A percentile compares a stretch with the other conserved stretches of the same genome.
Conservation (phyloP, 2,797 vertebrate genomes). For the Sebastes trivittatus region DNA sequence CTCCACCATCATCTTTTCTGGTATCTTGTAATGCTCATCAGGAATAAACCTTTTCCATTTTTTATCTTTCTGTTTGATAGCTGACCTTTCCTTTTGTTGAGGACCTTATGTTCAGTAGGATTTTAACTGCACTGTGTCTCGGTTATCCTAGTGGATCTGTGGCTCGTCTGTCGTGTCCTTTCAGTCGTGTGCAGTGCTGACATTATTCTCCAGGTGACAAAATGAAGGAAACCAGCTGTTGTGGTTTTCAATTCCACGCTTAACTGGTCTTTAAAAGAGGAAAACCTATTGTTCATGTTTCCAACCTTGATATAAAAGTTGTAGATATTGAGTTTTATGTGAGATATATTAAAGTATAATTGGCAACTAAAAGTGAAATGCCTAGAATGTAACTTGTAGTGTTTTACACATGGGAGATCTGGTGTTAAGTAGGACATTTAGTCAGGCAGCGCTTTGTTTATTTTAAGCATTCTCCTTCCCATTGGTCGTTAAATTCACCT, state of each 20-base stretch:
- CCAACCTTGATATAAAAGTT: not conserved
- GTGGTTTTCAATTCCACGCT: conserved; percentile 3
- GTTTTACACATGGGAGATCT: conserved; percentile 43
- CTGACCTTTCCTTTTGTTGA: not conserved
- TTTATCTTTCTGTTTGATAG: not conserved
- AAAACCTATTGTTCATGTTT: not conserved
- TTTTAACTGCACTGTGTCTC: not conserved
- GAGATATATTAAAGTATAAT: not conserved
- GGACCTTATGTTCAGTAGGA: not conserved
- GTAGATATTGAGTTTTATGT: not conserved
- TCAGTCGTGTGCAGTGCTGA: not conserved
- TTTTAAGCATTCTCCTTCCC: conserved; percentile 68
- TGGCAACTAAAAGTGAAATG: conserved; percentile 2
- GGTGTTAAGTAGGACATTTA: conserved; percentile 62
- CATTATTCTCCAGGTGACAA: not conserved
- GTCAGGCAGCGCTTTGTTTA: conserved; percentile 62
- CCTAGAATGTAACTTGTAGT: not conserved
- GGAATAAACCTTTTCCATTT: not conserved
- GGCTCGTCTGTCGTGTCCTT: not conserved
- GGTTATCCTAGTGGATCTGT: not conserved
- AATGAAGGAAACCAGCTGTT: conserved; percentile 41
- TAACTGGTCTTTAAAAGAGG: not conserved
- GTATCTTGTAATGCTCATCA: not conserved
- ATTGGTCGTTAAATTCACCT: conserved; percentile 69
- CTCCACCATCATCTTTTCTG: not conserved